These are phyloP conservation scores for Halcyon badia DNA, from an alignment of 2,797 vertebrate species.

Conservation along the genomic window DNA sequence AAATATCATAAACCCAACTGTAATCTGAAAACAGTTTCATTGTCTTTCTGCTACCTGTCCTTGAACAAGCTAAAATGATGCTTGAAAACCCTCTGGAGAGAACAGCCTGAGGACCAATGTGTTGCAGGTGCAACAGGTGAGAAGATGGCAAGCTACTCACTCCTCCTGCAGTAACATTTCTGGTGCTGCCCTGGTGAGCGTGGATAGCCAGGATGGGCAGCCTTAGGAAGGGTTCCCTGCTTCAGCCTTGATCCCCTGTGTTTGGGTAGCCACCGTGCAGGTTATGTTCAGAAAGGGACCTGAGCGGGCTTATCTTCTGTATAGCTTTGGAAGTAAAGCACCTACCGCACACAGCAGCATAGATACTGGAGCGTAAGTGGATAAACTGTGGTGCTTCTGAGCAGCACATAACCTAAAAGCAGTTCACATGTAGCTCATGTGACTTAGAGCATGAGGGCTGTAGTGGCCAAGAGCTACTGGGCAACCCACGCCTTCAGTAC, in stretches of 20 bases:
- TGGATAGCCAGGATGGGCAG: rapidly evolving
- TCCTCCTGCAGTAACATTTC: not conserved
- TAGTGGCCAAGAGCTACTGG: too few relatives aligned
- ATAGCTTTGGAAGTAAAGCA: not conserved
- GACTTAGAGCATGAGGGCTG: not conserved
- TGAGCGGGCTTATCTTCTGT: not conserved
- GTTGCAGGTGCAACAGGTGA: not conserved
- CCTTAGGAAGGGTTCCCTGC: not conserved
- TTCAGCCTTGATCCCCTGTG: not conserved
- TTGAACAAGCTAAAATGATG: not conserved
- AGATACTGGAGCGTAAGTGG: not conserved
- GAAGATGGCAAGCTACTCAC: not conserved
- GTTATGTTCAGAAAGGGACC: not conserved
- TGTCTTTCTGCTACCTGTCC: not conserved
- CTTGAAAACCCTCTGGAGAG: not conserved
- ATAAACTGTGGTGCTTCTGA: not conserved
- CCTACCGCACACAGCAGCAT: not conserved
- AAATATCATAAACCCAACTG: not conserved
- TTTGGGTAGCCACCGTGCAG: not conserved
- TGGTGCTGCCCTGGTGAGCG: not conserved
- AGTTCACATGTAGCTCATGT: not conserved
- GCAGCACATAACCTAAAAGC: not conserved
- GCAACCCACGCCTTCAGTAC: not conserved
- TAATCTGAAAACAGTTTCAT: not conserved
- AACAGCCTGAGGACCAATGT: not conserved